These are phyloP conservation scores for Denticeps clupeoides DNA, from an alignment of 2,797 vertebrate genomes.

Conservation along the genomic window DNA sequence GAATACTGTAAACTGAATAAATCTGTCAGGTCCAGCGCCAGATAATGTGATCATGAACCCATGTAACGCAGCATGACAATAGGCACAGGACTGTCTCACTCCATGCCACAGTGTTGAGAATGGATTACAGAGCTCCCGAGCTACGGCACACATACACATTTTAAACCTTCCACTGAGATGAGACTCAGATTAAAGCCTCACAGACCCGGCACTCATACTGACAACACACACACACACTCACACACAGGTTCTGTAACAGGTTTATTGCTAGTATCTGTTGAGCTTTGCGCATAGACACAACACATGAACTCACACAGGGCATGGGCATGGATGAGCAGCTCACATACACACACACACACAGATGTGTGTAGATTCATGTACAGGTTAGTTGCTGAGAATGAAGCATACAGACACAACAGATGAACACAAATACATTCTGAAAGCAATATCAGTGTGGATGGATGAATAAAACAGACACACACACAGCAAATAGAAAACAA, in stretches of 20 bases:
- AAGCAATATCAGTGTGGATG: too few relatives aligned
- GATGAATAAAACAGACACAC: too few relatives aligned
- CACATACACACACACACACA: too few relatives aligned
- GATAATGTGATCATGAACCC: constrained; percentile 97
- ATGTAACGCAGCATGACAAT: constrained; percentile 97
- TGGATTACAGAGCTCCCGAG: constrained; percentile 82
- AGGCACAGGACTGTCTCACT: constrained; percentile 65
- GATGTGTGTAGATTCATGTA: too few relatives aligned
- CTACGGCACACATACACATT: constrained; percentile 55
- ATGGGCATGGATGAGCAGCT: too few relatives aligned
- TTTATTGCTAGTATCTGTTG: too few relatives aligned
- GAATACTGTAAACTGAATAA: constrained; percentile 94
- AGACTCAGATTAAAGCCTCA: constrained; percentile 51
- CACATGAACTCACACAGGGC: constrained; percentile 5
- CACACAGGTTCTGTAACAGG: constrained; percentile 16
- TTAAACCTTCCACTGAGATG: constrained; percentile 61
- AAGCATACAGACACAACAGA: too few relatives aligned
- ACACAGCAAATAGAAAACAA: too few relatives aligned
- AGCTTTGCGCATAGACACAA: constrained; percentile 31
- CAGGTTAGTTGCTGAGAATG: too few relatives aligned
- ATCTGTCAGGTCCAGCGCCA: constrained; percentile 89
- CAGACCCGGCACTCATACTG: constrained; percentile 7
- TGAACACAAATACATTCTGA: too few relatives aligned
- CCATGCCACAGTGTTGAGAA: constrained; percentile 80
- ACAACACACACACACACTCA: constrained; percentile 13